phyloP scores from a whole-genome alignment of 2,888 invertebrate genomes.

The Nomada fucata region DNA sequence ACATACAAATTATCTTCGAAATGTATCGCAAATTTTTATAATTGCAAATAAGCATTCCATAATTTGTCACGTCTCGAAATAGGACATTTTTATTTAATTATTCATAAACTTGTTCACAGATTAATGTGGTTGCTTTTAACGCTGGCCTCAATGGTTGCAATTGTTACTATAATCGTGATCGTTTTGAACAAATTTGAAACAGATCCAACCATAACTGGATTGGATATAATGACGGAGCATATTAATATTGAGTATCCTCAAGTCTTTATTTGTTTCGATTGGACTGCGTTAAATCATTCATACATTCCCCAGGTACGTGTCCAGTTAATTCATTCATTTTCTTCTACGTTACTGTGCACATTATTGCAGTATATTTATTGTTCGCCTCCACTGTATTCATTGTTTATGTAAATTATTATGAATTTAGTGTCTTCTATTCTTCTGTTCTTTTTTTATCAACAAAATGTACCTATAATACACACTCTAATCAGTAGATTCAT shows the following conservation, averaged over 20 bases:
- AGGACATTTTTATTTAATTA: neutral
- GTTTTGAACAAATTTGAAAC: constrained; percentile 94
- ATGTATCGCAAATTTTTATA: too few species aligned
- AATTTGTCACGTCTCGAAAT: neutral
- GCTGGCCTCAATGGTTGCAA: constrained; percentile 88
- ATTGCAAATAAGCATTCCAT: too few species aligned
- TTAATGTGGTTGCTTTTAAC: constrained; percentile 93
- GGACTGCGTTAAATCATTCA: constrained; percentile 55
- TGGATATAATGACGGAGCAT: constrained; percentile 84
- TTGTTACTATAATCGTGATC: constrained; percentile 90
- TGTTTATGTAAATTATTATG: too few species aligned
- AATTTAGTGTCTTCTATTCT: too few species aligned
- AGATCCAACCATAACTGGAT: constrained; percentile 91
- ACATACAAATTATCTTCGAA: too few species aligned
- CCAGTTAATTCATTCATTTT: too few species aligned
- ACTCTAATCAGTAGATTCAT: neutral
- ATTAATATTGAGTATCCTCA: constrained; percentile 65
- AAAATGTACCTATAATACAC: neutral
- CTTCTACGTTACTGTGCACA: too few species aligned
- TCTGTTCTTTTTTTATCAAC: too few species aligned
- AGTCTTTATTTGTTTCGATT: constrained; percentile 70
- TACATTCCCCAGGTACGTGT: constrained; percentile 38
- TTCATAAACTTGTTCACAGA: constrained; percentile 83
- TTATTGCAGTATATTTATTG: too few species aligned
- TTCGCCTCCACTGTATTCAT: too few species aligned